Base-by-base conservation (phyloP, 2,113 vertebrate species). In the Plotosus lineatus region DNA sequence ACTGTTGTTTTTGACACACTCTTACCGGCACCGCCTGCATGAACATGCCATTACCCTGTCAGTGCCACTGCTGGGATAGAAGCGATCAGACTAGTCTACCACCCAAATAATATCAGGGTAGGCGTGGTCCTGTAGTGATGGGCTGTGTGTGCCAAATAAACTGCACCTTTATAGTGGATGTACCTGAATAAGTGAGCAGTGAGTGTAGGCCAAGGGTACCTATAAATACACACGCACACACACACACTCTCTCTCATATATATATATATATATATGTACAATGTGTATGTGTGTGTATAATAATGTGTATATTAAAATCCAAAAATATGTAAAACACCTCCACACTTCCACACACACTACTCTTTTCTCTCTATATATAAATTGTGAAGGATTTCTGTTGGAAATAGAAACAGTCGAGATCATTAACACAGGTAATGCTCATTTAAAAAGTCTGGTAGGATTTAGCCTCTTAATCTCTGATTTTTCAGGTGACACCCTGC, bases 381-480 rank as follows among this genome's bases (percentile, higher is more conserved):
- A 42, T 68, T 9, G 21, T 68, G 65, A 38, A 42, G 23, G 42
- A 42, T 42, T 42, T 21, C 36, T n/a, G 36, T n/a, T 40, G 38
- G n/a, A 66, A 66, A 66, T 42, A 66, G 38, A 42, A 68, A 11
- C 65, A 6, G 65, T 68, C n/a, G 21, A 68, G 42, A 42, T 66
- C 36, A 66, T 66, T 66, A 66, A 23, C 42, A n/a, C 23, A 1
- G 33, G 40, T 66, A 66, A 42, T 21, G 40, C 21, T 68, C 38
- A 68, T 68, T 42, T 42, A 68, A 26, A 38, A 21, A 42, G 23
- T 42, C 21, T 42, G 65, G 23, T 42, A 68, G 38, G 65, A 42
- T 68, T 42, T 68, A 42, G 38, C 65, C 36, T 42, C 68, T 44
- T 26, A 72, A 68, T 23, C 40, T 69, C 68, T 71, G 42, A 71